Evolutionary conservation across 2,797 vertebrate species (phyloP).

Genomic region (Chloroceryle inda): DNA sequence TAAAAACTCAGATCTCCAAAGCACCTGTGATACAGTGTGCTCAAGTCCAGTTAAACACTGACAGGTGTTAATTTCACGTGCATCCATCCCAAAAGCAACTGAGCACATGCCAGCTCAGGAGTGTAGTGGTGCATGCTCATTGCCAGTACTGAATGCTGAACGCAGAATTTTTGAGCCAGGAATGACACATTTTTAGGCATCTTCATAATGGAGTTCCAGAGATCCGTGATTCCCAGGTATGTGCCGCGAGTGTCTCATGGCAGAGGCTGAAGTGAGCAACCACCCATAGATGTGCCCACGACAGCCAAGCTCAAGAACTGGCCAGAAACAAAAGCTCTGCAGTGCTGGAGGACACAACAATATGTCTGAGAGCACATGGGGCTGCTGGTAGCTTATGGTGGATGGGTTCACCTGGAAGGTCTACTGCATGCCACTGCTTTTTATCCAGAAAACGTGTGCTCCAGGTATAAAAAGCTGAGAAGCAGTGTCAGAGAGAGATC

Average conservation of each 20-base stretch:
- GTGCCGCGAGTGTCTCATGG: not conserved
- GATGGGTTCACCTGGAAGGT: not conserved
- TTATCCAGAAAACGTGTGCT: not conserved
- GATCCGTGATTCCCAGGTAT: not conserved
- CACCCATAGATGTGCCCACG: not conserved
- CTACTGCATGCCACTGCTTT: not conserved
- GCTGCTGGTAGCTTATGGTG: not conserved
- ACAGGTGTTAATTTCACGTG: fast-evolving
- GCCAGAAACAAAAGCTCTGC: not conserved
- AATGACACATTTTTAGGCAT: not conserved
- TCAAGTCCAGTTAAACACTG: not conserved
- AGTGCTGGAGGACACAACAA: fast-evolving
- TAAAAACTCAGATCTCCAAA: not conserved
- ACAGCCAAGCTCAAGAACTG: not conserved
- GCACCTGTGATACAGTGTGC: not conserved
- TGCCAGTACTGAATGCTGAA: not conserved
- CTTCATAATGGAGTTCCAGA: not conserved
- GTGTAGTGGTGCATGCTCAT: fast-evolving
- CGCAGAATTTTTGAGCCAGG: not conserved
- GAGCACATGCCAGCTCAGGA: not conserved
- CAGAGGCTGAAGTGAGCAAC: not conserved
- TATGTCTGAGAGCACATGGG: not conserved
- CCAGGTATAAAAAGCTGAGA: not conserved
- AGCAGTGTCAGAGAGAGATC: not conserved
- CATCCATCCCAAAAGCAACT: not conserved